A percentile compares a stretch with the other conserved stretches of the same genome.
Conservation (phyloP, 2,888 invertebrate species). For the Arctia plantaginis region DNA sequence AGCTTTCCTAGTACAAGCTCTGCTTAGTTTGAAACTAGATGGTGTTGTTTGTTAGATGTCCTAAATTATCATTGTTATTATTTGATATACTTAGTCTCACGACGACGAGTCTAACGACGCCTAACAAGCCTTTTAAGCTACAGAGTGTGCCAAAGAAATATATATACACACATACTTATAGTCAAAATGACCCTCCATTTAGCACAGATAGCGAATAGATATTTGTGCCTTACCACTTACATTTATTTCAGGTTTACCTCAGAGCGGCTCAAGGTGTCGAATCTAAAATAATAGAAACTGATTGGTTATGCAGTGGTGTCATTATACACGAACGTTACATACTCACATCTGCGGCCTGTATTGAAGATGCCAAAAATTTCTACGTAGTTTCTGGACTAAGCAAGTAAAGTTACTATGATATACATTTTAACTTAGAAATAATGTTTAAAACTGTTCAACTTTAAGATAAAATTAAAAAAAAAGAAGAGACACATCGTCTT, state of each 20-base stretch:
- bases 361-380: conserved; percentile 74
- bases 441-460: too few species aligned
- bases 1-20: too few species aligned
- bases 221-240: background rate
- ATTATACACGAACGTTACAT: conserved; percentile 71
- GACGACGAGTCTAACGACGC: too few species aligned
- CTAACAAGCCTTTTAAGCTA: background rate
- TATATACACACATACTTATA: too few species aligned
- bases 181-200: too few species aligned
- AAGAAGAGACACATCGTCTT: too few species aligned
- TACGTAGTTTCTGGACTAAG: conserved; percentile 75
- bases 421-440: background rate
- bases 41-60: too few species aligned
- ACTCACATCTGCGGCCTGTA: conserved; percentile 79
- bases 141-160: background rate
- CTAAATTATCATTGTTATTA: too few species aligned
- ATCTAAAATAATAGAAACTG: conserved; percentile 32
- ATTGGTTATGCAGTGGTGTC: conserved; percentile 77
- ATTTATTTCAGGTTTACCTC: conserved; percentile 68
- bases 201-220: too few species aligned
- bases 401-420: conserved; percentile 50
- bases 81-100: too few species aligned
- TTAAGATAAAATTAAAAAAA: too few species aligned
- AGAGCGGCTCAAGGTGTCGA: conserved; percentile 54
- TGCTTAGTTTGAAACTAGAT: too few species aligned